Evolutionary conservation across 2,888 invertebrate species (phyloP).

Genomic region (Matsumyia berberina): DNA sequence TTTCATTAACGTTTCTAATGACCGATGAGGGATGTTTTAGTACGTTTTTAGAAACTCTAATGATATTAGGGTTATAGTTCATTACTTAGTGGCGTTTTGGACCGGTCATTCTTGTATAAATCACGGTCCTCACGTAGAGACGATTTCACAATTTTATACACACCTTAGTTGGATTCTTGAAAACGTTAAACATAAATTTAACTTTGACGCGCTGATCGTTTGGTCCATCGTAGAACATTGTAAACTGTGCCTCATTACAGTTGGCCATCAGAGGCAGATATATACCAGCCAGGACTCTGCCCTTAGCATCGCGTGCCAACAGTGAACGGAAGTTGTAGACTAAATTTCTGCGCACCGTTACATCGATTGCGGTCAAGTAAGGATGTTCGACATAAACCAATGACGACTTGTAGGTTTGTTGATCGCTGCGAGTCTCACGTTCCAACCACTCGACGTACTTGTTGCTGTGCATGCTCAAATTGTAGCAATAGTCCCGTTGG

Average conservation of each 20-base stretch:
- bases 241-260: conserved; percentile 87
- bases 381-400: conserved; percentile 92
- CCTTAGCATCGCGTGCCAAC: conserved; percentile 92
- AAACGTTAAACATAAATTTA: conserved; percentile 90
- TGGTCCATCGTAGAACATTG: conserved; percentile 89
- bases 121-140: too few species aligned
- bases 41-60: too few species aligned
- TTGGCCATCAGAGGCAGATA: conserved; percentile 92
- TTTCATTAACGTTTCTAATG: too few species aligned
- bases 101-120: too few species aligned
- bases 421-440: conserved; percentile 88
- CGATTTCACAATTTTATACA: background rate
- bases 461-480: conserved; percentile 88
- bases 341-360: conserved; percentile 95
- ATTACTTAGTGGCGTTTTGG: too few species aligned
- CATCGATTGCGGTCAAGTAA: conserved; percentile 92
- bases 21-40: too few species aligned
- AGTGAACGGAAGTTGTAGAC: conserved; percentile 92
- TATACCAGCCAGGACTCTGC: conserved; percentile 92
- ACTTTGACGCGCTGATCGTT: conserved; percentile 88
- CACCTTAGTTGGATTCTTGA: conserved; percentile 87
- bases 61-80: too few species aligned
- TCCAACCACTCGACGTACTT: conserved; percentile 95
- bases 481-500: conserved; percentile 93
- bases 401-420: conserved; percentile 88